Evolutionary conservation across 1,140 invertebrate genomes (phyloP), one percentile per base, ranked within the genome.

Genomic region (Lepidostoma basale): DNA sequence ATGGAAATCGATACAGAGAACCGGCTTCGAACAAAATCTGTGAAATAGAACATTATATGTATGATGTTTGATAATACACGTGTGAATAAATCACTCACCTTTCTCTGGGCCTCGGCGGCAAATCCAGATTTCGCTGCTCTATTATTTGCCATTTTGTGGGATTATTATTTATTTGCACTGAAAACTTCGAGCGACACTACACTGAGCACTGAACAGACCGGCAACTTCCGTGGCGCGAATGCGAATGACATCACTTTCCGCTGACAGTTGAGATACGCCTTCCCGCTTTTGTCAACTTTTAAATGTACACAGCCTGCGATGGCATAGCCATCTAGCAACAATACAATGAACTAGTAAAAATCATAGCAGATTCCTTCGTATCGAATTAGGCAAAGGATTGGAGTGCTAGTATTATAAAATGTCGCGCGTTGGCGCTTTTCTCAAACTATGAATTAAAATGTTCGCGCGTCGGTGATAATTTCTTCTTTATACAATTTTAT

Each of bases 91-190:
- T 59, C 30, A 9, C 56, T 65, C 49, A 96, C 94, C 88, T 95
- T 96, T 77, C 90, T 87, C 81, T 97, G 94, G 28, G 94, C 93
- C 79, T 96, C 94, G 30, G 94, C 94, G 68, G 94, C 94, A 83
- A 96, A 94, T 88, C 94, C 94, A 79, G 93, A 95, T 83, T 97
- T 97, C 36, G 93, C 86, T 76, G 94, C 94, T 81, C 94, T 86
- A 85, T 94, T 92, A 79, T 86, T 89, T 72, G 93, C 92, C 93
- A 96, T 95, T 52, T 66, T 67, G 56, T 42, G 44, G 40, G 16
- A 26, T 63, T 39, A n/a, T 42, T 30, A 16, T 36, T 49, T 30
- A 14, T 45, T 30, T 47, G 23, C 40, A 62, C 60, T 47, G 60
- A 49, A 62, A 28, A 40, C 36, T 9, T 33, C 20, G 8, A 36